Evolutionary conservation across 1,140 invertebrate genomes (phyloP).

Genomic region (Aradophagus sp.): DNA sequence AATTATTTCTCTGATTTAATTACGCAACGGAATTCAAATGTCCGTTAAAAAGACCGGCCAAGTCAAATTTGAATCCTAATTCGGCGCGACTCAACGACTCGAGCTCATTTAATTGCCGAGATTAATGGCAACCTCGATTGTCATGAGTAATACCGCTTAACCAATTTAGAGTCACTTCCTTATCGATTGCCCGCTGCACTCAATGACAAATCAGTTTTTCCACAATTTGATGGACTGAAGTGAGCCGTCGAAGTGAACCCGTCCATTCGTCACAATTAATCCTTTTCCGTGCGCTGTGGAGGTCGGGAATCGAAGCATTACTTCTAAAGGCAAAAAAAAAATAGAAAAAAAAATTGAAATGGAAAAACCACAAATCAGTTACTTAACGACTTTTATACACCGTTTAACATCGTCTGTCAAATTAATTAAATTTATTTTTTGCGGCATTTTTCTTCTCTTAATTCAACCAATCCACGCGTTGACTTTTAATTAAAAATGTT

Average conservation of each 20-base stretch:
- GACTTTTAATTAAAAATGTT: too few species aligned
- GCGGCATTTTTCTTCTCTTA: too few species aligned
- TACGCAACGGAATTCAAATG: constrained; percentile 42
- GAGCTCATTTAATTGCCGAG: constrained; percentile 40
- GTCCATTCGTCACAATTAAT: constrained; percentile 42
- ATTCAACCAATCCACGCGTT: too few species aligned
- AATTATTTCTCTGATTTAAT: constrained; percentile 27
- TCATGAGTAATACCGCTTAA: constrained; percentile 33
- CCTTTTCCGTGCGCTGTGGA: constrained; percentile 27
- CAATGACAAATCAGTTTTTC: constrained; percentile 55
- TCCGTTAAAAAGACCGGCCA: constrained; percentile 22
- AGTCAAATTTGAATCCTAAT: constrained; percentile 49
- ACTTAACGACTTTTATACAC: too few species aligned
- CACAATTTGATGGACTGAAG: constrained; percentile 36
- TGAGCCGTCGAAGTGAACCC: constrained; percentile 29
- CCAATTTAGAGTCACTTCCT: constrained; percentile 36
- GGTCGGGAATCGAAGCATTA: constrained; percentile 20
- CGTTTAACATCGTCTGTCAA: too few species aligned
- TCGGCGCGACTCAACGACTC: constrained; percentile 46
- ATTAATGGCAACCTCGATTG: constrained; percentile 43
- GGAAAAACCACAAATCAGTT: too few species aligned
- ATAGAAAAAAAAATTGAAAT: constrained; percentile 5
- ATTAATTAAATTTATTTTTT: too few species aligned
- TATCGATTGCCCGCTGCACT: constrained; percentile 33
- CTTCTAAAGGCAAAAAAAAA: too few species aligned